Evolutionary conservation across 2,888 invertebrate species (phyloP), one percentile per base, ranked within the genome.

Genomic region (Nymphalis polychloros): DNA sequence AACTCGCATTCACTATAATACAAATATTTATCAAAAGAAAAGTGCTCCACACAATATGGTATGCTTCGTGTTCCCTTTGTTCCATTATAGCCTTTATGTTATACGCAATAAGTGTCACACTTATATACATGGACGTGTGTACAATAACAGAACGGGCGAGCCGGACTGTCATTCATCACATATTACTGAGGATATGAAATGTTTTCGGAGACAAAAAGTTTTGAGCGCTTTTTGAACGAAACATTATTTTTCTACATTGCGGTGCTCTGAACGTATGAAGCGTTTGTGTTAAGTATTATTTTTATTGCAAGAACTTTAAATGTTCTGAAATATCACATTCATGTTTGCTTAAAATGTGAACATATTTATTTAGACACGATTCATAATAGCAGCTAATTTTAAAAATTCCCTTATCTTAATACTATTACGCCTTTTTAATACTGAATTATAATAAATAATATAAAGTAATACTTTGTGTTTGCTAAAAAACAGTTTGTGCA

Each of bases 131-230:
- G 31, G 55, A 35, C 7, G 31, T 8, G n/a, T 31, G 31, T 55
- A 31, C 31, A 55, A 55, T 55, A 31, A 13, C 7, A 55, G 23
- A 41, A 49, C 49, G 49, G 19, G 19, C 49, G 31, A 41, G 49
- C 64, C 13, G 48, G 64, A n/a, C 49, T 64, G 59, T 59, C 64
- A 64, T 64, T 64, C 59, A 50, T 59, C 64, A 49, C 57, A n/a
- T 69, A 69, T 69, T 69, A 65, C 65, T 63, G 62, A 53, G 65
- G 69, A 69, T 69, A 69, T 69, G 69, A 69, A 69, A 69, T 59
- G 65, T 65, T 69, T 63, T 68, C 52, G 62, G 62, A 69, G 69
- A 69, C 68, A 69, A 69, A 69, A 69, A 69, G 69, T 65, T 31
- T 69, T 69, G 69, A 69, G 65, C 61, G 62, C 59, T 65, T 69